Conservation (phyloP, 2,113 vertebrate species). For the Nettapus auritus region DNA sequence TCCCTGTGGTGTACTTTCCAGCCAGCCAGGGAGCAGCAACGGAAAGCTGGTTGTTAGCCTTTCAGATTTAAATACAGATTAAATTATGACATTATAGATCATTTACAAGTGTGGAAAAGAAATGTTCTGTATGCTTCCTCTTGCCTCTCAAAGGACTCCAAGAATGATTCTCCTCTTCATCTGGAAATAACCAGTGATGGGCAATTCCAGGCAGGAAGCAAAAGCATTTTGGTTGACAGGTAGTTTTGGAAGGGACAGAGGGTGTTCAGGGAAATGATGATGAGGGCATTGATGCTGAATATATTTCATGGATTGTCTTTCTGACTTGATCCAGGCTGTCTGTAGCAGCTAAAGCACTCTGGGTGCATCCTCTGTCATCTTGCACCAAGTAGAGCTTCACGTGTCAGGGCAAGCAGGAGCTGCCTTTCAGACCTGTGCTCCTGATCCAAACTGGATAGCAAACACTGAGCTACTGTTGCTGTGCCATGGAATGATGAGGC, state of each 20-base stretch:
- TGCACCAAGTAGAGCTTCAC: background rate
- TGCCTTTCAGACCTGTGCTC: accelerated
- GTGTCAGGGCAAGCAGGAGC: background rate
- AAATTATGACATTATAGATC: background rate
- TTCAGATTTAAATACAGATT: background rate
- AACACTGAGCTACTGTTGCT: background rate
- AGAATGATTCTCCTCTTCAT: background rate
- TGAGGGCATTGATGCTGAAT: background rate
- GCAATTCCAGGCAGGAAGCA: background rate
- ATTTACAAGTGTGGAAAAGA: background rate
- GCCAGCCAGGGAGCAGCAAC: background rate
- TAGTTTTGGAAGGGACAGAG: background rate
- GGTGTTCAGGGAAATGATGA: background rate
- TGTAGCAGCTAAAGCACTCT: background rate
- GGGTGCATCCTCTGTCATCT: accelerated
- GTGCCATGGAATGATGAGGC: background rate
- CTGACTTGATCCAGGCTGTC: background rate
- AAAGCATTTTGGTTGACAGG: background rate
- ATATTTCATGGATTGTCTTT: background rate
- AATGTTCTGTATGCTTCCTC: background rate
- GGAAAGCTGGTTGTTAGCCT: background rate
- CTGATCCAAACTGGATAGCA: background rate
- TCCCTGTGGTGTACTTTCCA: background rate
- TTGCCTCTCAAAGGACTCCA: background rate
- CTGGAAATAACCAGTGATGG: background rate